phyloP scores from a whole-genome alignment of 2,888 invertebrate genomes.

The Conistra vaccinii region DNA sequence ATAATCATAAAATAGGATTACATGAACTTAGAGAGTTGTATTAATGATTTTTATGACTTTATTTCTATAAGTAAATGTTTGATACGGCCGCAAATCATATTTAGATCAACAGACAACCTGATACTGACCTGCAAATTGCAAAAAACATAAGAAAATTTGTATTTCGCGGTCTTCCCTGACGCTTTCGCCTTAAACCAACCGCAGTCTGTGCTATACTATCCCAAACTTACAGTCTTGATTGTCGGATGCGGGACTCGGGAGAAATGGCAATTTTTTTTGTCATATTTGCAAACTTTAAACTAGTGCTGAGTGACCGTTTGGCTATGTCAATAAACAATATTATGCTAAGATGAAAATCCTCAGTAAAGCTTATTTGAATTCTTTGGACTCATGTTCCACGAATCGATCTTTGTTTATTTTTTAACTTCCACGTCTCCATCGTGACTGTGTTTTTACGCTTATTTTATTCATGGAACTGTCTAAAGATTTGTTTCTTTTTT shows the following conservation, averaged over 20 bases:
- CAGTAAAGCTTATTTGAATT: neutral
- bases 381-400: conserved; percentile 17
- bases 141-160: too few species aligned
- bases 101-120: too few species aligned
- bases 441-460: conserved; percentile 19
- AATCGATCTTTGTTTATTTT: conserved; percentile 36
- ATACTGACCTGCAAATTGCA: too few species aligned
- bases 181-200: too few species aligned
- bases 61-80: too few species aligned
- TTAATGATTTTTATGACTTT: too few species aligned
- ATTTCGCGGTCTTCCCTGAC: too few species aligned
- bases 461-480: conserved; percentile 28
- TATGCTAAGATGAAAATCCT: neutral
- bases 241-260: neutral
- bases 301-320: neutral
- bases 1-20: too few species aligned
- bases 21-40: too few species aligned
- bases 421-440: conserved; percentile 3
- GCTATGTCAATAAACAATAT: conserved; percentile 19
- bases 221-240: neutral
- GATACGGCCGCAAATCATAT: too few species aligned
- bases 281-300: neutral
- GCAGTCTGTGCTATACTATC: neutral
- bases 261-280: neutral
- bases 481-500: neutral